Base-by-base conservation (phyloP, 2,888 invertebrate genomes). In the Diploptera punctata region DNA sequence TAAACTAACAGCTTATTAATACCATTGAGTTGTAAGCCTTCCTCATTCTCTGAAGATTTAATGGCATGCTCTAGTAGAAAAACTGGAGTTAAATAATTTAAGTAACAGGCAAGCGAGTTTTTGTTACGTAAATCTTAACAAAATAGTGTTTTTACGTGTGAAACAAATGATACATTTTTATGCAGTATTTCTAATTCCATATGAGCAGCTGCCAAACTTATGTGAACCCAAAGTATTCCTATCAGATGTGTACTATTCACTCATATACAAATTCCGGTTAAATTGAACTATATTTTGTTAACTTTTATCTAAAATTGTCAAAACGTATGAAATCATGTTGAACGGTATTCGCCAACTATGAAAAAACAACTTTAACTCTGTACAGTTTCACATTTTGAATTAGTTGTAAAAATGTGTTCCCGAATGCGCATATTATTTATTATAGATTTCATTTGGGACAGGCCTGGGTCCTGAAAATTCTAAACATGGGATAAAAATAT, bases 191-290 rank as follows among this genome's bases (percentile, higher is more conserved):
- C 52, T 16, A 19, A 52, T 21, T 18, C 52, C 21, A 52, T 19
- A 13, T 52, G n/a, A 19, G 52, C 52, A 18, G 52, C n/a, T 19
- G 52, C 2, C 26, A 52, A n/a, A 52, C 19, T 52, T 52, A 21
- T 52, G 52, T 52, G 7, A 52, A 19, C 5, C 52, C n/a, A 38
- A 38, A 38, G 38, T 38, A 9, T 38, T 52, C 19, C 10, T 52
- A 52, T 52, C 52, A 52, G 7, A 52, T 52, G 52, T 52, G 19
- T 21, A 52, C 52, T 4, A 52, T 52, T 52, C 52, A 52, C 19
- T 52, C 52, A 18, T 52, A 52, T 3, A 52, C 13, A 52, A 19
- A 21, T 38, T 5, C 38, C 13, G 38, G 38, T 5, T 38, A 38
- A 5, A 38, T 38, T 5, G 7, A 38, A 38, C 38, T 10, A 1